phyloP scores from a whole-genome alignment of 23 tunicate genomes.

The Ascidia mentula region DNA sequence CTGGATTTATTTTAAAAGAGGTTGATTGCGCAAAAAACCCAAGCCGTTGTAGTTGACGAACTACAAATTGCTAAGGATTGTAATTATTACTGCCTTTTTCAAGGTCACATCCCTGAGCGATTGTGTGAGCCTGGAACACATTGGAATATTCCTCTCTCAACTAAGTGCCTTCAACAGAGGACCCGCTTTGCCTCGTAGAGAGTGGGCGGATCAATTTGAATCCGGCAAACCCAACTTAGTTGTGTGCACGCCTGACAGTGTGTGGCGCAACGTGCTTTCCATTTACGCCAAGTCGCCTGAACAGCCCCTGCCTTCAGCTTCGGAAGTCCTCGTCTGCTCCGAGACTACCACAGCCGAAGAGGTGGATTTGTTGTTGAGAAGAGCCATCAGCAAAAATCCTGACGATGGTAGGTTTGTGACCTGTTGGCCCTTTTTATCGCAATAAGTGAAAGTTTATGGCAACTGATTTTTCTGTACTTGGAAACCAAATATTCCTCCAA shows the following conservation, averaged over 20 bases:
- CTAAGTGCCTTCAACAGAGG: background rate
- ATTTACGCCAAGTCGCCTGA: conserved; percentile 16
- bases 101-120: conserved; percentile 39
- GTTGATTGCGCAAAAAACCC: too few relatives aligned
- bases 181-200: background rate
- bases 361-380: conserved; percentile 49
- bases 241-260: conserved; percentile 18
- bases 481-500: too few relatives aligned
- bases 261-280: conserved; percentile 20
- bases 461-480: too few relatives aligned
- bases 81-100: too few relatives aligned
- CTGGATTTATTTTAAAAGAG: too few relatives aligned
- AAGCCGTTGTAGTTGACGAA: too few relatives aligned
- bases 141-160: conserved; percentile 30
- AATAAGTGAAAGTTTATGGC: too few relatives aligned
- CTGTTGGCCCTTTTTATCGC: too few relatives aligned
- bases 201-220: conserved; percentile 7
- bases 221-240: conserved; percentile 44
- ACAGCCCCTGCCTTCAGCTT: conserved; percentile 37
- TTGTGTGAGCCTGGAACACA: conserved; percentile 41
- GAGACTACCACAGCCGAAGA: conserved; percentile 45
- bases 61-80: too few relatives aligned
- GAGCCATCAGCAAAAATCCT: conserved; percentile 27
- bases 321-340: conserved; percentile 54
- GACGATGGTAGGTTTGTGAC: background rate